Base-by-base conservation (phyloP, 2,797 vertebrate genomes). In the Sebastiscus tertius region DNA sequence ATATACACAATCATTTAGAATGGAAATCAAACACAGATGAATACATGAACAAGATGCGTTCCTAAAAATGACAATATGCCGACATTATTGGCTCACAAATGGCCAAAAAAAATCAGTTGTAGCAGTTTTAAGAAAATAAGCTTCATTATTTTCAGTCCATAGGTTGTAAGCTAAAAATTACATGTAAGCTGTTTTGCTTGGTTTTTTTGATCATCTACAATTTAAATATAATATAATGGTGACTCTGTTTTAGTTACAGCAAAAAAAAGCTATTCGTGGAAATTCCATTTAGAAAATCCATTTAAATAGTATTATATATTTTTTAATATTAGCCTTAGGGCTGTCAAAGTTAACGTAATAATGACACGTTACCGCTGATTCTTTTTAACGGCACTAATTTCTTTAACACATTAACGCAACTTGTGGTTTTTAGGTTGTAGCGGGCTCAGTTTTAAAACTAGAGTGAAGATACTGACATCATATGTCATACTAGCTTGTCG, bases 1-100 rank as follows among this genome's bases (percentile, higher is more conserved):
- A 20, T 0, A 22, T 0, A 22, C 26, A 36, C 49, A 65, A 60
- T 60, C 7, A 71, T 72, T 27, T 60, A 4, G 12, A 63, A 61
- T 68, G 12, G 22, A 67, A 58, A 33, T 27, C 2, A 26, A 56
- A 77, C 62, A n/a, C 27, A 42, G 27, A 60, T n/a, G 8, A 70
- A 73, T 36, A 64, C 11, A 42, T 31, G 22, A 73, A 14, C n/a
- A 64, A 3, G 8, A 36, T 60, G 5, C 5, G 16, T 74, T 81
- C 13, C 4, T 63, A 29, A 56, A 29, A n/a, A 10, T 39, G 3
- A 22, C 52, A 69, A 56, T 2, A 29, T 0, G 14, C 39, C 1
- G 6, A 42, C 2, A 12, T 6, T 54, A 59, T 16, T 46, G 31
- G 13, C 10, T 46, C 8, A n/a, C 16, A 49, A 7, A 39, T 49